Percentiles rank a stretch among this genome's conserved stretches.
Conservation (phyloP, 2,113 vertebrate genomes). For the Pterophyllum scalare region DNA sequence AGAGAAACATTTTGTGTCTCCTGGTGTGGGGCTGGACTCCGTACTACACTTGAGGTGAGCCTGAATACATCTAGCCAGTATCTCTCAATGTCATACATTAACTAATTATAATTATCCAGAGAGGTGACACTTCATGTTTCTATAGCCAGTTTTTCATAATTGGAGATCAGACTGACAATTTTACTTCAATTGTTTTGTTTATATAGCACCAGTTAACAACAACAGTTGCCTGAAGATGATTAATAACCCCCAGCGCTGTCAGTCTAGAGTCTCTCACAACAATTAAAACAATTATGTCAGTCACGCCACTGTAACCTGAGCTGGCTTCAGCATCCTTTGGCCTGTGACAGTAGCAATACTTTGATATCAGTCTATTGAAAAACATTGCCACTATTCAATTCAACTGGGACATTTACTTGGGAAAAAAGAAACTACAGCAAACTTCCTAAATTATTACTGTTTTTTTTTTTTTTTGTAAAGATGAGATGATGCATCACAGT, state of each 20-base stretch:
- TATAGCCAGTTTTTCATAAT: too few species aligned
- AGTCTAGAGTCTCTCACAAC: too few species aligned
- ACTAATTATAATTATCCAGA: too few species aligned
- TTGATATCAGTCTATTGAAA: background rate
- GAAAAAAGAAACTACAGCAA: background rate
- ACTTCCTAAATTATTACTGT: background rate
- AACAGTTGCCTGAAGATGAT: too few species aligned
- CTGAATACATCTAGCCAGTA: too few species aligned
- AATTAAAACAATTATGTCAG: too few species aligned
- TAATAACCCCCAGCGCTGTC: too few species aligned
- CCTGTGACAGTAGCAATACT: background rate
- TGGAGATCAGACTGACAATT: too few species aligned
- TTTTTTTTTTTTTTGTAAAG: background rate
- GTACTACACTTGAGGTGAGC: background rate
- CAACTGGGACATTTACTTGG: background rate
- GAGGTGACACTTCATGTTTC: too few species aligned
- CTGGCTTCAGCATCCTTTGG: background rate
- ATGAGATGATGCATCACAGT: background rate
- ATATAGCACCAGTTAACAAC: too few species aligned
- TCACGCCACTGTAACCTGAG: background rate
- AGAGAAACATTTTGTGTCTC: background rate
- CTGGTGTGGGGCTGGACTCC: background rate
- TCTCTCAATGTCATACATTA: too few species aligned
- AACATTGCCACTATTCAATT: background rate
- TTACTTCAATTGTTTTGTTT: too few species aligned